Conservation (phyloP, 2,888 invertebrate species). For the Watsonalla cultraria region DNA sequence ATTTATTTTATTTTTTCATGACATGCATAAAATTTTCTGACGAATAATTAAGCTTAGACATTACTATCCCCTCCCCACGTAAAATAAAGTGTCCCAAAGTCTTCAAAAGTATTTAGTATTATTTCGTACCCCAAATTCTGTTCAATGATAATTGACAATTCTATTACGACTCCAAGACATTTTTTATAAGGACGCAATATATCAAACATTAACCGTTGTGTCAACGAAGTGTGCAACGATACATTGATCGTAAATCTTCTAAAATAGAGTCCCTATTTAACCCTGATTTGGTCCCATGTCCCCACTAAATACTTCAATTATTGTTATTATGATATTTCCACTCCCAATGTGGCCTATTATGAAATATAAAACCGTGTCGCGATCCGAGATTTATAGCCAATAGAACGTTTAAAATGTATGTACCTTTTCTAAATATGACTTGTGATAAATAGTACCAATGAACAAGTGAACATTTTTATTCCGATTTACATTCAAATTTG, state of each 20-base stretch:
- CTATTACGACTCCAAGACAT: background rate
- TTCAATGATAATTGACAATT: background rate
- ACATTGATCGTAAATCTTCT: slow-evolving; percentile 33
- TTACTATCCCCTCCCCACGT: too few species aligned
- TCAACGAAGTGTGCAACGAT: slow-evolving; percentile 16
- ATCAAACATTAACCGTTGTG: slow-evolving; percentile 2
- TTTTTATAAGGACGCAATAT: background rate
- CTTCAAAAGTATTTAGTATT: background rate
- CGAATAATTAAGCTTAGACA: too few species aligned
- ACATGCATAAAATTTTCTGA: too few species aligned
- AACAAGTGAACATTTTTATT: background rate
- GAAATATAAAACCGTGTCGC: slow-evolving; percentile 35
- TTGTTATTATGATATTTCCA: slow-evolving; percentile 53
- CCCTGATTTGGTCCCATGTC: slow-evolving; percentile 47
- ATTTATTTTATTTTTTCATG: too few species aligned
- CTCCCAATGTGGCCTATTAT: slow-evolving; percentile 34
- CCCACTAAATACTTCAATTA: slow-evolving; percentile 64
- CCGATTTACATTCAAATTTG: background rate
- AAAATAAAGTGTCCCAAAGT: background rate
- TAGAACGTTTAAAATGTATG: slow-evolving; percentile 1
- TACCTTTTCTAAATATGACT: slow-evolving; percentile 1
- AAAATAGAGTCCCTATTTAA: slow-evolving; percentile 37
- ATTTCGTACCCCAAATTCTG: background rate
- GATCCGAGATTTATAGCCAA: slow-evolving; percentile 22
- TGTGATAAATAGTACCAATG: slow-evolving; percentile 1